These are phyloP conservation scores for Hiodon alosoides DNA, from an alignment of 2,113 vertebrate genomes.

Conservation along the genomic window DNA sequence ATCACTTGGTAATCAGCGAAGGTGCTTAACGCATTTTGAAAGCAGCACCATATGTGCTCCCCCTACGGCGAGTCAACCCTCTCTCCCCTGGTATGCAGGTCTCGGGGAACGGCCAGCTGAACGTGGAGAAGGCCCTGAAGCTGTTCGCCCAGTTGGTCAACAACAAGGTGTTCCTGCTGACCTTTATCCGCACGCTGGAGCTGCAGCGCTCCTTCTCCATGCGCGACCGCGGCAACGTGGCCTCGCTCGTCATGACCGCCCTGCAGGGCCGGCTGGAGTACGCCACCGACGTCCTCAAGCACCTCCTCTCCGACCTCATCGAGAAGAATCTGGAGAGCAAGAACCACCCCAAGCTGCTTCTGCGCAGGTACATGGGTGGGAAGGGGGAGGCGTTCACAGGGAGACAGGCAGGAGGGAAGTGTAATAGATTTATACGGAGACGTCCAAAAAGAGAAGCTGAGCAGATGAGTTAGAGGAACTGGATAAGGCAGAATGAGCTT, in stretches of 20 bases:
- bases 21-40: no score
- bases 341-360: slow-evolving; percentile 95
- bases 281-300: slow-evolving; percentile 93
- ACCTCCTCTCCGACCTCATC: slow-evolving; percentile 92
- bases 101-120: slow-evolving; percentile 89
- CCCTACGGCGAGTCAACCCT: not conserved
- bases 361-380: slow-evolving; percentile 68
- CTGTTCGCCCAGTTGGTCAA: slow-evolving; percentile 95
- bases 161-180: slow-evolving; percentile 96
- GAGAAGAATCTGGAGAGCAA: slow-evolving; percentile 97
- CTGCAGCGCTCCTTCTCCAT: slow-evolving; percentile 95
- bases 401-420: not conserved
- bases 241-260: slow-evolving; percentile 95
- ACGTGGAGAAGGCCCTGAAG: slow-evolving; percentile 93
- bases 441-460: no score
- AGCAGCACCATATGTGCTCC: not conserved
- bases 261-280: slow-evolving; percentile 94
- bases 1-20: no score
- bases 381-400: not conserved
- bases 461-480: no score
- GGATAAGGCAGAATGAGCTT: no score
- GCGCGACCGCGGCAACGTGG: slow-evolving; percentile 94
- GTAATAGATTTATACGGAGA: no score
- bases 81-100: slow-evolving; percentile 62
- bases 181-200: slow-evolving; percentile 94